These are phyloP conservation scores for Drosophila mayri DNA, from an alignment of 1,140 invertebrate species.

Conservation along the genomic window DNA sequence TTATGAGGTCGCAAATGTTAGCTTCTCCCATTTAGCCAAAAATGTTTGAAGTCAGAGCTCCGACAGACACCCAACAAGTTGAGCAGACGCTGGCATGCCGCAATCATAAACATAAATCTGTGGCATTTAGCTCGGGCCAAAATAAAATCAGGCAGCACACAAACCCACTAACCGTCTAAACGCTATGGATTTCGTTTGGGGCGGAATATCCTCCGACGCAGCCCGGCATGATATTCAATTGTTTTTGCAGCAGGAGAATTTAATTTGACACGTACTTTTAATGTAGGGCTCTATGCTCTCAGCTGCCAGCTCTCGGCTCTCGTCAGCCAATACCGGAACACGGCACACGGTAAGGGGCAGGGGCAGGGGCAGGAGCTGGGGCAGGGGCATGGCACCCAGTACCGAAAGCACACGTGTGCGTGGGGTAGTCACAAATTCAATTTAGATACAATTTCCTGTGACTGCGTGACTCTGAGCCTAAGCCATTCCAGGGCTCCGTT, in stretches of 20 bases:
- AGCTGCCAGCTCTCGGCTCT: slow-evolving; percentile 22
- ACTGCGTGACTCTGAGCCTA: slow-evolving; percentile 67
- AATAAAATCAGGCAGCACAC: slow-evolving; percentile 60
- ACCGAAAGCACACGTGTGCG: slow-evolving; percentile 33
- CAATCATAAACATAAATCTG: slow-evolving; percentile 72
- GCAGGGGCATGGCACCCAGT: background rate
- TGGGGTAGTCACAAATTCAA: slow-evolving; percentile 76
- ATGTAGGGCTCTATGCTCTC: slow-evolving; percentile 54
- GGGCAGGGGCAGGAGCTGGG: slow-evolving; percentile 17
- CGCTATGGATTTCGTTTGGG: slow-evolving; percentile 44
- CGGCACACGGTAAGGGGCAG: background rate
- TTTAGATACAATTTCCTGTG: slow-evolving; percentile 82
- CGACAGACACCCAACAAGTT: slow-evolving; percentile 16
- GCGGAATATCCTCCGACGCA: slow-evolving; percentile 52
- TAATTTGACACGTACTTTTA: slow-evolving; percentile 83
- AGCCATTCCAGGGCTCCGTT: slow-evolving; percentile 21
- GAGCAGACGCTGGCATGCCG: slow-evolving; percentile 42
- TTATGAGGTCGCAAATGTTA: slow-evolving; percentile 7
- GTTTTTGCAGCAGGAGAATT: slow-evolving; percentile 78
- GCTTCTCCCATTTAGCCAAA: slow-evolving; percentile 6
- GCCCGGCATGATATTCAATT: slow-evolving; percentile 77
- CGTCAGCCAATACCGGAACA: slow-evolving; percentile 61
- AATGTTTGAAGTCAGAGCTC: slow-evolving; percentile 6
- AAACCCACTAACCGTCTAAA: slow-evolving; percentile 54
- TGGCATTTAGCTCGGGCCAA: slow-evolving; percentile 60